A percentile compares a stretch with the other conserved stretches of the same genome.
Conservation (phyloP, 2,113 vertebrate species). For the Cochlearius cochlearius region DNA sequence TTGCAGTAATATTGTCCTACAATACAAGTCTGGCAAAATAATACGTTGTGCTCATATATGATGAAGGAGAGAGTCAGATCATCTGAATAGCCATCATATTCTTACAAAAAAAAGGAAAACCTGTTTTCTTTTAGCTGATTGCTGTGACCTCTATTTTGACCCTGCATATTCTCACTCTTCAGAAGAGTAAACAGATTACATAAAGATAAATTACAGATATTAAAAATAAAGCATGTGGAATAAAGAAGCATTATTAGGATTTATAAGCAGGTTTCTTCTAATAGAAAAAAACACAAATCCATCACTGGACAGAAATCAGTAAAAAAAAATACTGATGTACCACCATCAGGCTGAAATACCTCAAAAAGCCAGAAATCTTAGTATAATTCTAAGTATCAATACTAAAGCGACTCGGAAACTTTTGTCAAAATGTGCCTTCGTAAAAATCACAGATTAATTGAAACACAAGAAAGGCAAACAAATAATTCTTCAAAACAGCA, state of each 20-base stretch:
- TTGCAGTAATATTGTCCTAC: neutral
- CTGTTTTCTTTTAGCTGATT: slow-evolving; percentile 13
- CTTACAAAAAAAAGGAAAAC: neutral
- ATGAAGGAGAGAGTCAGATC: neutral
- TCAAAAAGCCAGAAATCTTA: neutral
- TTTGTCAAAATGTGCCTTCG: neutral
- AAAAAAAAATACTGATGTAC: neutral
- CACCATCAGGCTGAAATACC: neutral
- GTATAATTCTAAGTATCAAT: neutral
- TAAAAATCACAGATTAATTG: neutral
- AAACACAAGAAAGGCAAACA: neutral
- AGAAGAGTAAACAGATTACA: slow-evolving; percentile 27
- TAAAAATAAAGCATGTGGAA: slow-evolving; percentile 40
- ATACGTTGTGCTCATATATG: neutral
- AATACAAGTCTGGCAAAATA: neutral
- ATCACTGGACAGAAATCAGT: neutral
- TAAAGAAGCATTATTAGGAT: slow-evolving; percentile 1
- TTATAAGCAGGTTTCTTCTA: slow-evolving; percentile 23
- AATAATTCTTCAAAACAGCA: neutral
- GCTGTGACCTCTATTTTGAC: neutral
- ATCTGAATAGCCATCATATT: neutral
- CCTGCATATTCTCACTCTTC: slow-evolving; percentile 27
- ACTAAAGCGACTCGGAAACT: neutral
- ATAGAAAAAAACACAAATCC: neutral
- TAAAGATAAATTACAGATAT: slow-evolving; percentile 12